Evolutionary conservation across 2,888 invertebrate species (phyloP).

Genomic region (Scaptomyza tumidula): DNA sequence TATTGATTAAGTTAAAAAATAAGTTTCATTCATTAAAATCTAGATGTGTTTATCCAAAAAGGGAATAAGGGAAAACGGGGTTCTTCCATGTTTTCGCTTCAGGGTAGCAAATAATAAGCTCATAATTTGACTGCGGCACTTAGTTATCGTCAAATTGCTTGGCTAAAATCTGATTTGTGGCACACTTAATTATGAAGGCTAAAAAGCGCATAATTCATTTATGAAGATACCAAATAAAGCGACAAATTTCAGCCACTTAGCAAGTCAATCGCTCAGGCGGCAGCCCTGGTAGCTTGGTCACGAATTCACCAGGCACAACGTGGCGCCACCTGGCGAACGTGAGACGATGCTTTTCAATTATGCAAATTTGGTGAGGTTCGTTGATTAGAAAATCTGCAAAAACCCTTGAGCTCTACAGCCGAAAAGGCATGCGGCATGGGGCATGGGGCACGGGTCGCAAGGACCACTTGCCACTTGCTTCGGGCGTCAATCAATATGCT

Average conservation of each 20-base stretch:
- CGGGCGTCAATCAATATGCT: slow-evolving; percentile 71
- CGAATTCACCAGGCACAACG: slow-evolving; percentile 37
- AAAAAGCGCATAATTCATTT: slow-evolving; percentile 70
- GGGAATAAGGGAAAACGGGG: not conserved
- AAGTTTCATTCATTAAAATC: too few species aligned
- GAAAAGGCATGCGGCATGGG: not conserved
- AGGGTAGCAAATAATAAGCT: slow-evolving; percentile 54
- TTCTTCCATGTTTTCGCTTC: slow-evolving; percentile 11
- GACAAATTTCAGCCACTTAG: slow-evolving; percentile 75
- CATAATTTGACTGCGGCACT: slow-evolving; percentile 32
- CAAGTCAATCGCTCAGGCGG: slow-evolving; percentile 65
- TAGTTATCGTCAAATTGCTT: slow-evolving; percentile 71
- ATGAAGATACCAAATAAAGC: slow-evolving; percentile 73
- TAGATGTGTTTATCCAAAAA: not conserved
- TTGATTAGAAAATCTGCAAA: slow-evolving; percentile 77
- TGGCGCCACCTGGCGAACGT: slow-evolving; percentile 54
- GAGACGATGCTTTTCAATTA: slow-evolving; percentile 72
- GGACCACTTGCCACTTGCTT: slow-evolving; percentile 18
- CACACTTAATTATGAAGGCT: slow-evolving; percentile 63
- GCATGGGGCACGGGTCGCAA: not conserved
- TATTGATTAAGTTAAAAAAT: too few species aligned
- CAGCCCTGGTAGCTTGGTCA: slow-evolving; percentile 33
- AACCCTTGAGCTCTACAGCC: slow-evolving; percentile 49
- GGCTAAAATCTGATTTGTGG: slow-evolving; percentile 74
- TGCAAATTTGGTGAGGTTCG: slow-evolving; percentile 70